Base-by-base conservation (phyloP, 2,888 invertebrate genomes). In the Limulus polyphemus region DNA sequence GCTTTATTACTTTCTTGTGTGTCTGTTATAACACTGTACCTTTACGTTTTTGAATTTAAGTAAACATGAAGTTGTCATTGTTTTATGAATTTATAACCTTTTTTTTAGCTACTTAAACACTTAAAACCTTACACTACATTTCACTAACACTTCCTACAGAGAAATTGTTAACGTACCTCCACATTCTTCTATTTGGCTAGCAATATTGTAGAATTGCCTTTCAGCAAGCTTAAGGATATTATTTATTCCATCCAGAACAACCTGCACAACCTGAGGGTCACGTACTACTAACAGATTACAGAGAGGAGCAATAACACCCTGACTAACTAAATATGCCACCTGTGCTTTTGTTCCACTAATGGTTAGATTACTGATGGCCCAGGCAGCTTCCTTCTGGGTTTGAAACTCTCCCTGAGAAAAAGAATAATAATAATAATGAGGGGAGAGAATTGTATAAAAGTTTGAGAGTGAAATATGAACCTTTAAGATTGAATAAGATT, bases 331-430 rank as follows among this genome's bases (percentile, higher is more conserved):
- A 69, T 86, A 84, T 17, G 87, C 85, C 48, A 80, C 78, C 78
- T 99, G 99, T 65, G 93, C 90, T 74, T 87, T 86, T 71, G 88
- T 89, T 50, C 99, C 99, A 71, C 94, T 94, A 74, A 99, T 95
- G 71, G 98, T 98, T 70, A 99, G 83, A 81, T 99, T 99, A 76
- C 93, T 94, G 65, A 99, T 93, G 11, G 98, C 98, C 99, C 99
- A 99, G 0, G 98, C 98, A 0, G 99, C 99, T 79, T 99, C 99
- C 77, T 98, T 98, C 79, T 98, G 95, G n/a, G 97, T 98, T 80
- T 95, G 94, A 81, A 98, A 98, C 79, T 98, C 98, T 62, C 84
- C 83, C 81, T 83, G 70, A 13, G 72, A 71, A 56, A 57, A 59
- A 48, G 55, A 51, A 32, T n/a, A n/a, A n/a, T n/a, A n/a, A n/a